These are phyloP conservation scores for Alosa sapidissima DNA, from an alignment of 2,797 vertebrate species.

Conservation along the genomic window DNA sequence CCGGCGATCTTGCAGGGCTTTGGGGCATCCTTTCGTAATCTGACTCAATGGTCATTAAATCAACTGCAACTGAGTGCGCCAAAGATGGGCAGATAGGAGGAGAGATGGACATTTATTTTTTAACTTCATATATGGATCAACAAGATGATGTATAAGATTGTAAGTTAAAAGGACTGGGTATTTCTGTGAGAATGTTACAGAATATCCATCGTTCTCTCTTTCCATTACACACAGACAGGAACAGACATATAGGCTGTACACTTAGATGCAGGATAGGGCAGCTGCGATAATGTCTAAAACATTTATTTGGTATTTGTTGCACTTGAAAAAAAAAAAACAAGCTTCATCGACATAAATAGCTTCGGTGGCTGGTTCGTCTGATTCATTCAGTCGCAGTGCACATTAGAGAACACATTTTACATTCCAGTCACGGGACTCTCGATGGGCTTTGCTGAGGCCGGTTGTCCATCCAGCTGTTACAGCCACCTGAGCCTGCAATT, in stretches of 20 bases:
- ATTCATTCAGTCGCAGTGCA: not conserved
- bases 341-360: not conserved
- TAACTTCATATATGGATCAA: not conserved
- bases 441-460: not conserved
- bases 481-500: not conserved
- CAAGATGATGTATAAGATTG: not conserved
- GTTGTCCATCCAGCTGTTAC: not conserved
- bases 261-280: not conserved
- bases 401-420: not conserved
- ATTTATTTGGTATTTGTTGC: not conserved
- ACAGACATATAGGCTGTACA: not conserved
- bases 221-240: not conserved
- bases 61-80: not conserved
- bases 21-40: not conserved
- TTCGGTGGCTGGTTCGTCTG: not conserved
- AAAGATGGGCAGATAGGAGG: not conserved
- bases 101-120: not conserved
- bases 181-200: not conserved
- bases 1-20: slow-evolving; percentile 2
- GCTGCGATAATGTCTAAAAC: not conserved
- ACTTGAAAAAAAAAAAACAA: not conserved
- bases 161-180: not conserved
- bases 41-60: not conserved
- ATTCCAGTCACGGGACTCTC: not conserved
- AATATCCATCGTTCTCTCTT: too few relatives aligned